phyloP scores from a whole-genome alignment of 2,113 vertebrate species.

The Pleuronectes platessa region DNA sequence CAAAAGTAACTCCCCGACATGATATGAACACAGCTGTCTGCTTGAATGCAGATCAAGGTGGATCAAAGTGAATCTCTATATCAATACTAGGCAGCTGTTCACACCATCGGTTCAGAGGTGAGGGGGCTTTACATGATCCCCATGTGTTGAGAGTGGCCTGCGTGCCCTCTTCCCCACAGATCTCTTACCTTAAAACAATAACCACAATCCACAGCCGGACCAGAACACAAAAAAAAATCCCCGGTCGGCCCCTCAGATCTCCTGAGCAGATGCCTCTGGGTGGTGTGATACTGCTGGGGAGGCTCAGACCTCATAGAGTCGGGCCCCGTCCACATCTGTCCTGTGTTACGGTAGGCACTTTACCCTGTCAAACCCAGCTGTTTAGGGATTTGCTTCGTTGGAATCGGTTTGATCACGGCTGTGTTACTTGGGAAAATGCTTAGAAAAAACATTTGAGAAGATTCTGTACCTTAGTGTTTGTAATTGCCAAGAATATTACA shows the following conservation, averaged over 20 bases:
- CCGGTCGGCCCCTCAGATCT: constrained; percentile 62
- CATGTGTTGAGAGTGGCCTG: constrained; percentile 70
- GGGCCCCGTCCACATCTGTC: constrained; percentile 73
- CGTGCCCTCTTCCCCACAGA: constrained; percentile 59
- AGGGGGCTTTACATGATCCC: constrained; percentile 76
- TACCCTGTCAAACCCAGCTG: constrained; percentile 66
- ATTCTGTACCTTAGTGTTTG: constrained; percentile 38
- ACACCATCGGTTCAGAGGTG: constrained; percentile 74
- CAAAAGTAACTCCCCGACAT: constrained; percentile 29
- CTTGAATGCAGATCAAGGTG: constrained; percentile 68
- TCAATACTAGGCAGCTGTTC: constrained; percentile 78
- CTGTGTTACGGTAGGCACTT: constrained; percentile 74
- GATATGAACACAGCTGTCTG: constrained; percentile 32
- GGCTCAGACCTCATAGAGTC: constrained; percentile 60
- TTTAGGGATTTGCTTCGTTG: constrained; percentile 71
- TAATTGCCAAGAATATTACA: not conserved
- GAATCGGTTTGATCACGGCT: constrained; percentile 41
- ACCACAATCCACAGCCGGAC: constrained; percentile 62
- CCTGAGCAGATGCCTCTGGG: constrained; percentile 68
- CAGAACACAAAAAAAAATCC: constrained; percentile 58
- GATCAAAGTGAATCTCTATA: constrained; percentile 74
- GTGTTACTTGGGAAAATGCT: constrained; percentile 35
- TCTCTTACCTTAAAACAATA: constrained; percentile 77
- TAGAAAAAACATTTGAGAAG: constrained; percentile 43
- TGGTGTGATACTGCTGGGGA: constrained; percentile 50